Evolutionary conservation across 2,888 invertebrate genomes (phyloP), one percentile per base, ranked within the genome.

Genomic region (Heteropelma amictum): DNA sequence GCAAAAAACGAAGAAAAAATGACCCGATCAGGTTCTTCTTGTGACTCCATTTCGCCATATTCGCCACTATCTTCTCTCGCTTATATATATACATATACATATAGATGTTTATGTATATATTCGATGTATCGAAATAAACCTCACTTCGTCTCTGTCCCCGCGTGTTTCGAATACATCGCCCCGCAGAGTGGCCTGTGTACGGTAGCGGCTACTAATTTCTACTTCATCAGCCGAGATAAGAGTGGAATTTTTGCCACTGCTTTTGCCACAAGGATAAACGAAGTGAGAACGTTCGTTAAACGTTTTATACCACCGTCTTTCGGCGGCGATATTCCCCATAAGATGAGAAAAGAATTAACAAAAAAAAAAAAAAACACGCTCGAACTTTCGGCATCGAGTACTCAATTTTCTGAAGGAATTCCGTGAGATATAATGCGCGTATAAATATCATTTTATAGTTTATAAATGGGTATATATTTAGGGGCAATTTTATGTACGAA

Each of bases 181-280:
- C n/a, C n/a, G n/a, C 61, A 65, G 78, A 73, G 79, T 79, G 80
- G 73, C 76, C 73, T 81, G 81, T 82, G 87, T 88, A 88, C 89
- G 86, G 89, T 89, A 88, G 89, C 88, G 80, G 83, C 86, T 89
- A 88, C 88, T 89, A 89, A 89, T 89, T 89, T 89, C 88, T 87
- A 87, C 88, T 88, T 88, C 89, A 89, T 88, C 88, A 87, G 83
- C 70, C 81, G 84, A 88, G 89, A 89, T 89, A 89, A 89, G 85
- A 70, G 69, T 82, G 87, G 87, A 87, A 87, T 87, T 86, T 87
- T 85, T 84, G 79, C 80, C 79, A 80, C 79, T 77, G 78, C 67
- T 53, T 60, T 19, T 53, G 21, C 53, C 54, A 35, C 26, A 70
- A 47, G 72, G 47, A 40, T 67, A 47, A 67, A 47, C 72, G 47